A percentile compares a stretch with the other conserved stretches of the same genome.
phyloP scores from a whole-genome alignment of 2,113 vertebrate species.

The Eulemur macaco region DNA sequence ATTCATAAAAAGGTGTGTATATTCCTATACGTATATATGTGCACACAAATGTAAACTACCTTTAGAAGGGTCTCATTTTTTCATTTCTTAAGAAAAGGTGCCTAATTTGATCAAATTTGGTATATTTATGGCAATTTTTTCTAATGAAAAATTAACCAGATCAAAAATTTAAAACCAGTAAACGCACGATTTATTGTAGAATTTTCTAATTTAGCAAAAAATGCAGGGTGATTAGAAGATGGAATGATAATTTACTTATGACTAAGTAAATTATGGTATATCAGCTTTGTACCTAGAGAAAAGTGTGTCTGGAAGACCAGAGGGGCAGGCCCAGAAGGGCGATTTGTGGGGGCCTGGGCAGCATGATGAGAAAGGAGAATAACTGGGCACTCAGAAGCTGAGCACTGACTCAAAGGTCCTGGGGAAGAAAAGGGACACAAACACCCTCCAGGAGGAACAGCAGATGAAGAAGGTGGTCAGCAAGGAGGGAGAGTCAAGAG shows the following conservation, averaged over 20 bases:
- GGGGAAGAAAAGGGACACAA: background rate
- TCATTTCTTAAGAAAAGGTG: conserved; percentile 3
- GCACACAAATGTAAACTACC: background rate
- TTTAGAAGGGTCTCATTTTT: background rate
- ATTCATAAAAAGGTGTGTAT: background rate
- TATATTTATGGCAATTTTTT: background rate
- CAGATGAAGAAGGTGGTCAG: background rate
- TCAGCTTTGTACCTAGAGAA: background rate
- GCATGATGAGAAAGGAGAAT: background rate
- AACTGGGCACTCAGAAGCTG: background rate
- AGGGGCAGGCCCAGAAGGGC: background rate
- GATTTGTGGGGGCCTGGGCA: background rate
- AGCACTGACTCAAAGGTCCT: background rate
- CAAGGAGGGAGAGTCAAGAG: background rate
- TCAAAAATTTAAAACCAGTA: background rate
- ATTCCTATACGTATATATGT: background rate
- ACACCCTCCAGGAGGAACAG: background rate
- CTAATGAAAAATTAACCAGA: conserved; percentile 42
- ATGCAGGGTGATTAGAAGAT: background rate
- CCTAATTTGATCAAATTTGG: background rate
- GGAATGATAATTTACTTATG: background rate
- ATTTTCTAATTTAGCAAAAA: conserved; percentile 40
- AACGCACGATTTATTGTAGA: background rate
- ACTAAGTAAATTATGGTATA: background rate
- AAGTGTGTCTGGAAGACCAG: background rate